Percentiles rank a stretch among this genome's conserved stretches.
Evolutionary conservation across 2,113 vertebrate species (phyloP).

Genomic region (Chrysochloris asiatica): DNA sequence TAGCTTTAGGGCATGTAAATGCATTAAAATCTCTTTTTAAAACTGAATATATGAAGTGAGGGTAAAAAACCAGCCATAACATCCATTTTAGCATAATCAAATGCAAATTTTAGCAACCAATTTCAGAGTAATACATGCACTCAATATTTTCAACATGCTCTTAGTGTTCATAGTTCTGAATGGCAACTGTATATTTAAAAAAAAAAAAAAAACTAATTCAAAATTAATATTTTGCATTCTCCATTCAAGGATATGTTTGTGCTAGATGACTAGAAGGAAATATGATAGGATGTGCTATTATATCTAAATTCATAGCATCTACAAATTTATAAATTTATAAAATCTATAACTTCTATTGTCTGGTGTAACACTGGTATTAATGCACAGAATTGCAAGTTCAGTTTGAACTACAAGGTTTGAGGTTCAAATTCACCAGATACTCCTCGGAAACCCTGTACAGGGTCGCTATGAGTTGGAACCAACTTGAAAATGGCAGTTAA

Average conservation of each 20-base stretch:
- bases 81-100: slow-evolving; percentile 61
- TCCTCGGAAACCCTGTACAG: no score
- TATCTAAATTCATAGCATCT: no score
- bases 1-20: neutral
- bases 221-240: slow-evolving; percentile 21
- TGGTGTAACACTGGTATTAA: no score
- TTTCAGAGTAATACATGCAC: slow-evolving; percentile 31
- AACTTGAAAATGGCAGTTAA: no score
- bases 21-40: slow-evolving; percentile 53
- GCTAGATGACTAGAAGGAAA: neutral
- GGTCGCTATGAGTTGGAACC: no score
- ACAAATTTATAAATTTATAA: no score
- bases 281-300: neutral
- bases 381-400: no score
- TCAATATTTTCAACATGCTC: slow-evolving; percentile 49
- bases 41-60: slow-evolving; percentile 38
- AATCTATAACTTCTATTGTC: no score
- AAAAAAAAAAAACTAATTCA: no score
- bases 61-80: slow-evolving; percentile 7
- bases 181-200: slow-evolving; percentile 46
- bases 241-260: slow-evolving; percentile 2
- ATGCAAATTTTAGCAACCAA: slow-evolving; percentile 60
- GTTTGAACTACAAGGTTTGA: no score
- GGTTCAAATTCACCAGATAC: no score
- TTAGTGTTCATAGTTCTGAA: slow-evolving; percentile 40